Base-by-base conservation (phyloP, 2,797 vertebrate species). In the Sebastes oblongus region DNA sequence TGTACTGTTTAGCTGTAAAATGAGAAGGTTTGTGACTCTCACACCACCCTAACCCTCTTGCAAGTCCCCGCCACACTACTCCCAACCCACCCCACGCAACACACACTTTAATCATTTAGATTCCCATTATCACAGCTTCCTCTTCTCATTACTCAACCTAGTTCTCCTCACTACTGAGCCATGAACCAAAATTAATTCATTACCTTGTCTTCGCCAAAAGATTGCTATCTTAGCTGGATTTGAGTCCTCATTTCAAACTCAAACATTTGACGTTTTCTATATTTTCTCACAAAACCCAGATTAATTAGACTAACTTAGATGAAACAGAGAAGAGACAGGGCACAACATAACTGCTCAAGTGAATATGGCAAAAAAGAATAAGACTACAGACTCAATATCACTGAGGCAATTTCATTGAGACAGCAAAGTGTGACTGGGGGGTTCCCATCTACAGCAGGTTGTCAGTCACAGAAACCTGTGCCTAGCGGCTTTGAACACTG, bases 171-270 rank as follows among this genome's bases (percentile, higher is more conserved):
- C 90, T 87, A 83, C 82, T 81, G 83, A 92, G 92, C 90, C 93
- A 87, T 90, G 90, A 90, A 91, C 86, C 84, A 80, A 91, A 93
- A 92, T 92, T 74, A 91, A 93, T 94, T 92, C 84, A 94, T 94
- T 92, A 91, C 87, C 86, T 86, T 85, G 75, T 91, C 87, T 92
- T 92, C 87, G 70, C 81, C 69, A 89, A 80, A 73, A 87, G 88
- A 94, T 89, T 91, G 75, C 74, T 69, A 91, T 93, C 86, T 83
- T 79, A 73, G 85, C 84, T 61, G 70, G 87, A 89, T 91, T 73
- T 81, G 76, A 87, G 79, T 75, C 50, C 81, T 86, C 79, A 79
- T 92, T 90, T 90, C 75, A 90, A 91, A 94, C 83, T 78, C 81
- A 84, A 91, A 84, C 81, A 88, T 84, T 78, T 86, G 87, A 89